phyloP scores from a whole-genome alignment of 2,113 vertebrate genomes.

The Forbesichthys agassizii region DNA sequence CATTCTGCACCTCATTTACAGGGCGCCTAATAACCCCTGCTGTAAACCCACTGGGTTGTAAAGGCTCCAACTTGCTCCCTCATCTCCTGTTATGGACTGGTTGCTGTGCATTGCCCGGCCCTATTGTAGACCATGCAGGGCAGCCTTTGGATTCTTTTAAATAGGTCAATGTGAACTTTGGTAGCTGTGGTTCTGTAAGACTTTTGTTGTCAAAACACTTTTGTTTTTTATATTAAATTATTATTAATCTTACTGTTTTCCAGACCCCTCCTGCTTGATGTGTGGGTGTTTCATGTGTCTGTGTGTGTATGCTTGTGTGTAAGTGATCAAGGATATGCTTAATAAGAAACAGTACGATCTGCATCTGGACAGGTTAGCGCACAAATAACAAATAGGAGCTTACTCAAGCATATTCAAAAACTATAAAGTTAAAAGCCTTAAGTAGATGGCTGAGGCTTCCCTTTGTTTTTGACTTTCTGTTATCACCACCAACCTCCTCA shows the following conservation, averaged over 20 bases:
- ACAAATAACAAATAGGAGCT: too few species aligned
- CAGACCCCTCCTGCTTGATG: too few species aligned
- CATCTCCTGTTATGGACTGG: constrained; percentile 12
- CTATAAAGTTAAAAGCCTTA: too few species aligned
- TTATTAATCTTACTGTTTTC: too few species aligned
- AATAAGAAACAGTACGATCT: background rate
- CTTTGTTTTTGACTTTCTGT: too few species aligned
- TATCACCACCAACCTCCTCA: too few species aligned
- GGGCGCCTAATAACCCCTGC: background rate
- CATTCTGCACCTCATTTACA: constrained; percentile 7
- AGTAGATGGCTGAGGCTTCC: too few species aligned
- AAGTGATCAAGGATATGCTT: background rate
- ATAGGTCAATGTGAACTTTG: background rate
- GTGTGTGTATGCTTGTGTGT: background rate
- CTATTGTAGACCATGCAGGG: background rate
- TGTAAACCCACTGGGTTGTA: constrained; percentile 10
- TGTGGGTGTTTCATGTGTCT: too few species aligned
- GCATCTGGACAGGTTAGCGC: too few species aligned
- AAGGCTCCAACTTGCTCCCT: constrained; percentile 14
- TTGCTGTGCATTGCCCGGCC: constrained; percentile 7
- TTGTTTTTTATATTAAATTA: too few species aligned
- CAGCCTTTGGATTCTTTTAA: background rate
- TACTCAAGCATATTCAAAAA: background rate
- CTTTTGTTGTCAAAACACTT: background rate
- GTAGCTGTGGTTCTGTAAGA: background rate